Evolutionary conservation across 1,140 invertebrate genomes (phyloP).

Genomic region (Drosophila athabasca): DNA sequence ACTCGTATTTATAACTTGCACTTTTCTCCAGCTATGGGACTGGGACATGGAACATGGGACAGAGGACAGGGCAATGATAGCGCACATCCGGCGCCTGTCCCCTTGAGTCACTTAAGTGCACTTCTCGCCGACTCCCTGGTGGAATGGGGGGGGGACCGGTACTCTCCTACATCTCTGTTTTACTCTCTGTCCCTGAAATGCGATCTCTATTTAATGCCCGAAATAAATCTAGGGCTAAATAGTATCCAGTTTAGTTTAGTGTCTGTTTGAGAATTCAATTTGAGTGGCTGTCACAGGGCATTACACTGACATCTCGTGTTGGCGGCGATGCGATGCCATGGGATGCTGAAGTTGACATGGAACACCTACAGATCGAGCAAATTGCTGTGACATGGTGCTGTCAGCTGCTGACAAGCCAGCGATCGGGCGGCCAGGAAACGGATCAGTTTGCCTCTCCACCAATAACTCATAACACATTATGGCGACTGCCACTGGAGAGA

Average conservation of each 20-base stretch:
- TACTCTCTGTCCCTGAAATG: slow-evolving; percentile 56
- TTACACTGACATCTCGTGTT: slow-evolving; percentile 51
- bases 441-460: slow-evolving; percentile 52
- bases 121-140: slow-evolving; percentile 13
- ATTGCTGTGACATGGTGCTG: slow-evolving; percentile 79
- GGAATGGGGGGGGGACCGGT: background rate
- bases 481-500: slow-evolving; percentile 29
- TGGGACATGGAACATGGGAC: background rate
- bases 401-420: slow-evolving; percentile 79
- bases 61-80: slow-evolving; percentile 22
- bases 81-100: slow-evolving; percentile 71
- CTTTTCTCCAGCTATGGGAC: slow-evolving; percentile 26
- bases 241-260: slow-evolving; percentile 44
- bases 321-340: slow-evolving; percentile 31
- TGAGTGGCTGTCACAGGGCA: slow-evolving; percentile 66
- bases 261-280: slow-evolving; percentile 66
- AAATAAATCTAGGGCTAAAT: slow-evolving; percentile 79
- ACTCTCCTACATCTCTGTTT: background rate
- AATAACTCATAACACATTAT: slow-evolving; percentile 82
- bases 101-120: slow-evolving; percentile 70
- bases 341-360: slow-evolving; percentile 19
- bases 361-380: slow-evolving; percentile 67
- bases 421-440: slow-evolving; percentile 65
- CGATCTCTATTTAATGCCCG: slow-evolving; percentile 72
- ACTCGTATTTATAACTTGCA: slow-evolving; percentile 47